Base-by-base conservation (phyloP, 2,113 vertebrate species). In the Cyprinodon brontotheroides region DNA sequence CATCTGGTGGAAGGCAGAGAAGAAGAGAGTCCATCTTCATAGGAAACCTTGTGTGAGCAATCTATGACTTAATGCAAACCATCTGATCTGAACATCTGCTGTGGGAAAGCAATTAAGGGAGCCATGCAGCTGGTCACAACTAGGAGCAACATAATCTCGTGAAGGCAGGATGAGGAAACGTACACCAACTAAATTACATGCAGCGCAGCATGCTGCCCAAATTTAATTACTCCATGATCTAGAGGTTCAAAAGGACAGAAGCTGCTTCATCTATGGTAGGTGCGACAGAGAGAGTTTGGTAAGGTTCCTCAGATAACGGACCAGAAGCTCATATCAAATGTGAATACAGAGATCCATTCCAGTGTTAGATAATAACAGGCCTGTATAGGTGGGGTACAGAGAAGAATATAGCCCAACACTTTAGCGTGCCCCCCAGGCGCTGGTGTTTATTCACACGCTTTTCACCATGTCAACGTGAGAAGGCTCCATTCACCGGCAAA, bases 11-110 rank as follows among this genome's bases (percentile, higher is more conserved):
- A 75, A 65, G 77, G 84, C 67, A 78, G 74, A 76, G 80, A 78
- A 87, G 79, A 91, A 74, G 80, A 85, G 85, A 89, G 79, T 85
- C 70, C 70, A 71, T 87, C 90, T 92, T 94, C 89, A 87, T 89
- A 86, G 79, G 89, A 81, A 85, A 90, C 93, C 91, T 91, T 87
- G 87, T 91, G 89, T 78, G 87, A 91, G 88, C 74, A 92, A 93
- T 92, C 89, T 90, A 75, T 43, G n/a, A 39, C 80, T 89, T 94
- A 92, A 94, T 93, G 81, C 72, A 70, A 92, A 94, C 87, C 92
- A 94, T 92, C 92, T 94, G 94, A 94, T 91, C 79, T 86, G 83
- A 90, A 89, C 92, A 93, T 93, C 92, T 93, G 92, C 88, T 82
- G 82, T 84, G 89, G 84, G 87, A 90, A 92, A 86, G 81, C 88